These are phyloP conservation scores for Chymomyza amoena DNA, from an alignment of 2,888 invertebrate genomes.

Conservation along the genomic window DNA sequence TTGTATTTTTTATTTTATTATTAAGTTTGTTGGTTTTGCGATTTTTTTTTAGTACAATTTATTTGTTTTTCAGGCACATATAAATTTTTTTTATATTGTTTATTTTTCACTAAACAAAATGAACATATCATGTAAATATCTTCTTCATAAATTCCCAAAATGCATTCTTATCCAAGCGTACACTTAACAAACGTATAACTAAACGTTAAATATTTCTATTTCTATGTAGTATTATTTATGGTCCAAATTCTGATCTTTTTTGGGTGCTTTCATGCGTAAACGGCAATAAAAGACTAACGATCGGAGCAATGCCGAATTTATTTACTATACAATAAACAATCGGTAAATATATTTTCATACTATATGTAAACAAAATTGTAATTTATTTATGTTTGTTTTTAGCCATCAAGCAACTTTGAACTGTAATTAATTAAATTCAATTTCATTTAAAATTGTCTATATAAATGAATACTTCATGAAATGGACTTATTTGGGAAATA, in stretches of 20 bases:
- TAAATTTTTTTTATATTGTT: constrained; percentile 11
- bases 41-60: constrained; percentile 5
- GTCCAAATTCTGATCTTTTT: constrained; percentile 12
- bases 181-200: background rate
- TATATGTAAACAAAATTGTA: background rate
- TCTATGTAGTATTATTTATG: constrained; percentile 22
- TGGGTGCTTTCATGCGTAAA: background rate
- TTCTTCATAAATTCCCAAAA: background rate
- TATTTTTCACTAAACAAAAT: background rate
- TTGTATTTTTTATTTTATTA: constrained; percentile 13
- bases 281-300: background rate
- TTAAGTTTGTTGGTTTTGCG: background rate
- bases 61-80: constrained; percentile 11
- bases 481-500: background rate
- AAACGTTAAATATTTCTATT: constrained; percentile 26
- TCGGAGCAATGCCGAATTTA: constrained; percentile 25
- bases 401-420: background rate
- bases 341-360: background rate
- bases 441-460: background rate
- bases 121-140: background rate
- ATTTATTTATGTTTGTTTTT: background rate
- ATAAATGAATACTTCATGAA: too few relatives aligned
- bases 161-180: background rate
- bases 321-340: constrained; percentile 38
- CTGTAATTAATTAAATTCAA: background rate